Base-by-base conservation (phyloP, 2,113 vertebrate species). In the Ictalurus furcatus region DNA sequence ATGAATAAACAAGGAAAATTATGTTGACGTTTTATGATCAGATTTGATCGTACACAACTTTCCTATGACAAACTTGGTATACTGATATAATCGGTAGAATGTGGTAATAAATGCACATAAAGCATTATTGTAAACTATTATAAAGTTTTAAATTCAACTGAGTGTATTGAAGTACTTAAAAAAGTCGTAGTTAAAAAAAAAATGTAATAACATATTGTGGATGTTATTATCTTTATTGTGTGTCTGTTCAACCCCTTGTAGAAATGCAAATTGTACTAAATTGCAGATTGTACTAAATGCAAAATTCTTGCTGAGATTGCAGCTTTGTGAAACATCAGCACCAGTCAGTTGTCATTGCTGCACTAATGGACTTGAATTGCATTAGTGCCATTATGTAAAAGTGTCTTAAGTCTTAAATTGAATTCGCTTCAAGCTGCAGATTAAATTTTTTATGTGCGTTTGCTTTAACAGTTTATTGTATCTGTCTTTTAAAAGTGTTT, bases 401-500 rank as follows among this genome's bases (percentile, higher is more conserved):
- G 16, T 25, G 54, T 58, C n/a, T 12, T 5, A 21, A 82, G n/a
- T 34, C 80, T 61, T 6, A 12, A 37, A 40, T 61, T 6, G 12
- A 61, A 61, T 58, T 34, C 4, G 2, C 16, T 34, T 80, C 9
- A 17, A 54, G 1, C 13, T 17, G 78, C 78, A 54, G 17, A 58
- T 52, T 8, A 6, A 9, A 81, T 81, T 58, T 48, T 83, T 37
- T 13, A 59, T 21, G 4, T 40, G 19, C 2, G 25, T 59, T 85
- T 88, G n/a, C 61, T 30, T 34, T 37, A 23, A 56, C 14, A 13
- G 17, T 25, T 65, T 1, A 80, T 16, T 65, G 23, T 69, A 23
- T 59, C n/a, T 34, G n/a, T 21, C 69, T 84, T 85, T 80, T 67
- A 37, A 80, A 25, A 69, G 25, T 44, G 30, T 74, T 65, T 74